Evolutionary conservation across 2,113 vertebrate genomes (phyloP).

Genomic region (Anguilla rostrata): DNA sequence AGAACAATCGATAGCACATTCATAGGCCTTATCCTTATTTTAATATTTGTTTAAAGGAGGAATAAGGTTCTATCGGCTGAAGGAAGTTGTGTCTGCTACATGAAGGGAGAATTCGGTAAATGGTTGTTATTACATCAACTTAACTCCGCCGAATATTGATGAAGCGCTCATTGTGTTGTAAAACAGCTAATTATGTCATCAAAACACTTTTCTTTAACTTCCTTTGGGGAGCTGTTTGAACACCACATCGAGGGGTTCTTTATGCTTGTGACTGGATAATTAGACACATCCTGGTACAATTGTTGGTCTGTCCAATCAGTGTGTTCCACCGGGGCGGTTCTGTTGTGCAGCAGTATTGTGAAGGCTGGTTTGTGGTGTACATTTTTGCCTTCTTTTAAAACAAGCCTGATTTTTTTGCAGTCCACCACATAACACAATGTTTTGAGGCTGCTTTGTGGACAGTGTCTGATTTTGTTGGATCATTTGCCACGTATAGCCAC

Average conservation of each 20-base stretch:
- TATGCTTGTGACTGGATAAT: background rate
- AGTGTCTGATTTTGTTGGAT: too few relatives aligned
- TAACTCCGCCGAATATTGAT: background rate
- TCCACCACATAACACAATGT: background rate
- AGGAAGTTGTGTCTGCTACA: background rate
- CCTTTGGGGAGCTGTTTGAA: background rate
- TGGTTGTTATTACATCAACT: conserved; percentile 7
- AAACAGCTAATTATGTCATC: conserved; percentile 6
- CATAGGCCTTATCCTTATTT: background rate
- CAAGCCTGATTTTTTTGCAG: too few relatives aligned
- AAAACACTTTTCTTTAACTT: conserved; percentile 3
- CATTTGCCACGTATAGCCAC: too few relatives aligned
- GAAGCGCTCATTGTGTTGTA: conserved; percentile 1
- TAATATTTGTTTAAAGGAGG: background rate
- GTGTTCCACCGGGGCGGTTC: background rate
- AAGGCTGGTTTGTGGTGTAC: background rate
- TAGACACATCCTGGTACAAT: background rate
- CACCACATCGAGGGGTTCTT: background rate
- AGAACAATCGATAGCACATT: background rate
- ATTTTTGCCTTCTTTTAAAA: too few relatives aligned
- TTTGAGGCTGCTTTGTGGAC: background rate
- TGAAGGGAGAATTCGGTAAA: background rate
- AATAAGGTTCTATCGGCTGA: background rate
- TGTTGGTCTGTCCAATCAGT: background rate
- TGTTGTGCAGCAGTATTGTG: background rate